Evolutionary conservation across 2,113 vertebrate genomes (phyloP), one percentile per base, ranked within the genome.

Genomic region (Ageneiosus marmoratus): DNA sequence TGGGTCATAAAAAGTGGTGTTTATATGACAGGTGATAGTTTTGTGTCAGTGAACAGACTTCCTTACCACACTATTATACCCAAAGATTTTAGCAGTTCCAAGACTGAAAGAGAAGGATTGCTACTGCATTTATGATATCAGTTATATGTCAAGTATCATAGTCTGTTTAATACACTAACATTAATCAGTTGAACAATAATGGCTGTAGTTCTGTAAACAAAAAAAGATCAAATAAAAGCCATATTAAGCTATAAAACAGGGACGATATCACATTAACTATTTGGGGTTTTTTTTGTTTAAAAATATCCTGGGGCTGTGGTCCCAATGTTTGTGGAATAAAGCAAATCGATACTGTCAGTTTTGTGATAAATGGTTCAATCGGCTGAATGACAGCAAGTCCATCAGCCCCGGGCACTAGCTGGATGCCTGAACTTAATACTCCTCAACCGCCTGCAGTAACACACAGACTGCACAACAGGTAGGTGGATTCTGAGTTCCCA

Each of bases 351-450:
- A 79, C 80, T 65, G 87, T 88, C 88, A 88, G 90, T 91, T 90
- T 89, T 91, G 90, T 93, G 91, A 94, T 93, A 90, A 92, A 92
- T 92, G 90, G 89, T 86, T 91, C 91, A 90, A 90, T 89, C 88
- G 88, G 88, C 90, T 89, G 90, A 92, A 91, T 86, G 89, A 92
- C 91, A 90, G 86, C 89, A 90, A 92, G 90, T 89, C 91, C 88
- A 92, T 91, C 88, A 83, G 86, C 83, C 87, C 62, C 86, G 5
- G 48, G 72, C 77, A 65, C 76, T 55, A 55, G 44, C 78, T 82
- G 69, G 44, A 41, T 67, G 76, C 44, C 53, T 76, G 82, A 83
- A 70, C 70, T 84, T 69, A 58, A 58, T 55, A 27, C 63, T 63
- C 50, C 37, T 73, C 34, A 41, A 70, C 41, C 67, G 24, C 60